Base-by-base conservation (phyloP, 2,113 vertebrate genomes). In the Petaurus breviceps region DNA sequence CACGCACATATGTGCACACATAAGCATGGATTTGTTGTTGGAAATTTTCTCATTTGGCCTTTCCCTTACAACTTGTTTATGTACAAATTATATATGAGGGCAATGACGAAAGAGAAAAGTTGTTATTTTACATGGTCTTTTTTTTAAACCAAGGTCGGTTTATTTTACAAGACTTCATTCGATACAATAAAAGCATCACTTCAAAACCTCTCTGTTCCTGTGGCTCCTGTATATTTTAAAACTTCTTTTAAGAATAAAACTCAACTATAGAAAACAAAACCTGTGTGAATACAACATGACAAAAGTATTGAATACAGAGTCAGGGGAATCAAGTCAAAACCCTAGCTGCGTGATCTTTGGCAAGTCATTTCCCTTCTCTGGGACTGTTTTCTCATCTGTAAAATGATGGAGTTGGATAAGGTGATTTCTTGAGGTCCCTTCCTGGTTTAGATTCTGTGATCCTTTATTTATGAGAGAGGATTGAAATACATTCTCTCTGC, bases 121-220 rank as follows among this genome's bases (percentile, higher is more conserved):
- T 68, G 51, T 68, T 89, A 92, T 92, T 55, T 68, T 84, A 84
- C 53, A 94, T 95, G 52, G 19, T 93, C 25, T 31, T 92, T 50
- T 93, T 97, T 98, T 97, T 97, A 95, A 95, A 91, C 94, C 77
- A 57, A 96, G 96, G 68, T 93, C 93, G 98, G 97, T 97, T 95
- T 97, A 97, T 98, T 97, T 98, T 98, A 51, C 97, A 95, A 52
- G 96, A 96, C n/a, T 94, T 97, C 97, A 97, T 94, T 97, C 93
- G 94, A 97, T 98, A 93, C 77, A 97, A 98, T 98, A 97, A 98
- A 98, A 98, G 31, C 61, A 93, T 97, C 55, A 26, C 43, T 97
- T 97, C 43, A 46, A 98, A 98, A 97, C 89, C 51, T 90, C 51
- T 90, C 95, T 95, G 89, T 77, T 97, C 96, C 94, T 93, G 95